Conservation (phyloP, 2,888 invertebrate species). For the Hedya salicella region DNA sequence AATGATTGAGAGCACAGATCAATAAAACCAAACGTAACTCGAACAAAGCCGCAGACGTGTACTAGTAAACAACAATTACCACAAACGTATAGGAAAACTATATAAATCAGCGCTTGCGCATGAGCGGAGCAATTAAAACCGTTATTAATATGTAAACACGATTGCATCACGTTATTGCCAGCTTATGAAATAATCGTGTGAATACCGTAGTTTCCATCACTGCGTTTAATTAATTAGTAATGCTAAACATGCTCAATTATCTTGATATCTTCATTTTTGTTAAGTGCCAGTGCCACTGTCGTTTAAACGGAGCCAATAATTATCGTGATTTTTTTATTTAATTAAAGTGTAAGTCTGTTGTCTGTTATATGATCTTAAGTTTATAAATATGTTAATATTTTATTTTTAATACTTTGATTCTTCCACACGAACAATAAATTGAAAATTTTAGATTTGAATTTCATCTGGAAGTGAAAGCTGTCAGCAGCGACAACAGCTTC, state of each 20-base stretch:
- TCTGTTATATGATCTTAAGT: too few species aligned
- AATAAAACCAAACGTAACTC: too few species aligned
- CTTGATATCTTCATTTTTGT: neutral
- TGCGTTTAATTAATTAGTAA: neutral
- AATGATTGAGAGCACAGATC: too few species aligned
- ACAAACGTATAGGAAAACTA: neutral
- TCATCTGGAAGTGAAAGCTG: too few species aligned
- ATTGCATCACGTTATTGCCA: conserved; percentile 7
- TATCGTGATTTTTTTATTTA: too few species aligned
- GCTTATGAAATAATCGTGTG: conserved; percentile 4
- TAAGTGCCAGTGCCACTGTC: neutral
- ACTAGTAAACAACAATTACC: neutral
- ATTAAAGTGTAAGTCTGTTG: too few species aligned
- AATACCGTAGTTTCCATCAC: neutral
- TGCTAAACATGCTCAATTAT: neutral
- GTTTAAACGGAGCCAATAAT: neutral
- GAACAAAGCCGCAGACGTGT: neutral
- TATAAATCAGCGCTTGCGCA: conserved; percentile 20
- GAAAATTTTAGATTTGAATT: too few species aligned
- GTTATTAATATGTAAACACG: conserved; percentile 31
- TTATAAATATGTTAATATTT: too few species aligned
- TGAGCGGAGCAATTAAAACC: conserved; percentile 22
- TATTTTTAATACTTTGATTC: too few species aligned
- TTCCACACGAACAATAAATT: too few species aligned
- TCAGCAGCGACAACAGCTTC: too few species aligned